phyloP scores from a whole-genome alignment of 2,888 invertebrate genomes.

The Cephonodes hylas region DNA sequence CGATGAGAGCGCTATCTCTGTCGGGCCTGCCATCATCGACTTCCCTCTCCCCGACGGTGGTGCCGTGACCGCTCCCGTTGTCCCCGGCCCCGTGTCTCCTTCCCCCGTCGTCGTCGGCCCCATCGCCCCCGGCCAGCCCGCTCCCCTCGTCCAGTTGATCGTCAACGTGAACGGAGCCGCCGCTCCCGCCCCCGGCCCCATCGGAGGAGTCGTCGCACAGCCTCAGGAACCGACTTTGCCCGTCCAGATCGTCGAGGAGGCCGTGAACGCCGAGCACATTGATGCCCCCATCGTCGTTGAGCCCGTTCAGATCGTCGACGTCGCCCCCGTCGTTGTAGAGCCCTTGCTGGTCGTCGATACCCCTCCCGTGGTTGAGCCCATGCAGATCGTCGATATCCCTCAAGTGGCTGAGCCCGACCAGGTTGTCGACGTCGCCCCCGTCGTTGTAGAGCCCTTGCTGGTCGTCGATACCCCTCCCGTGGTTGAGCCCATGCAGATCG shows the following conservation, averaged over 20 bases:
- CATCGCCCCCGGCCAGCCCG: neutral
- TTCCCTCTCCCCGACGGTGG: constrained; percentile 17
- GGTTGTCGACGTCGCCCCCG: constrained; percentile 28
- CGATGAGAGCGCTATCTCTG: constrained; percentile 30
- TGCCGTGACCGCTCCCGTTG: constrained; percentile 15
- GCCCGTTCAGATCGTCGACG: constrained; percentile 13
- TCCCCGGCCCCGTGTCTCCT: neutral
- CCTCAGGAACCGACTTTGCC: constrained; percentile 10
- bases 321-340: neutral
- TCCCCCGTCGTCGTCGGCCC: constrained; percentile 6
- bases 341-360: neutral
- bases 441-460: neutral
- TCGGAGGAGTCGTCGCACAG: constrained; percentile 13
- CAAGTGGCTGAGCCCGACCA: neutral
- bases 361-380: constrained; percentile 19
- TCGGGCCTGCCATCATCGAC: constrained; percentile 20
- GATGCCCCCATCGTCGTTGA: constrained; percentile 17
- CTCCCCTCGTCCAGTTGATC: constrained; percentile 34
- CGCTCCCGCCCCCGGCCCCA: constrained; percentile 3
- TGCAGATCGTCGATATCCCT: neutral
- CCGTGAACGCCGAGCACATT: neutral
- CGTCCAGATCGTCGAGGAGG: constrained; percentile 7
- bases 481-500: constrained; percentile 20
- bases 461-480: neutral
- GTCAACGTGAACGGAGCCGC: constrained; percentile 35